Evolutionary conservation across 2,797 vertebrate species (phyloP).

Genomic region (Betta splendens): DNA sequence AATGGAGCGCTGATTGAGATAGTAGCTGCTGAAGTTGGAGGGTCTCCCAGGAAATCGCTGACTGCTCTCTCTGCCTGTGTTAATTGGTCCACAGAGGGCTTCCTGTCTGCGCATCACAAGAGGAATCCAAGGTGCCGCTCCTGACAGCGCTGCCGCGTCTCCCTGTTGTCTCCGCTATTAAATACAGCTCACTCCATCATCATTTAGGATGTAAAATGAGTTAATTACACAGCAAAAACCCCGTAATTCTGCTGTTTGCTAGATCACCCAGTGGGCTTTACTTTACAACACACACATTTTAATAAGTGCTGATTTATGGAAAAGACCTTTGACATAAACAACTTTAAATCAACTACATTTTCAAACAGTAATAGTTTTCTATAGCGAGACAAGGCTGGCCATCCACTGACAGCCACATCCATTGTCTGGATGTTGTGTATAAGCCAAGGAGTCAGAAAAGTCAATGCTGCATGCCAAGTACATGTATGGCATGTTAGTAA

Average conservation of each 20-base stretch:
- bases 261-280: not conserved
- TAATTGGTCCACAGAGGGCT: slow-evolving; percentile 85
- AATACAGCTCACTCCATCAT: slow-evolving; percentile 44
- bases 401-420: slow-evolving; percentile 35
- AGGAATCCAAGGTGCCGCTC: slow-evolving; percentile 72
- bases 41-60: slow-evolving; percentile 85
- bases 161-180: slow-evolving; percentile 36
- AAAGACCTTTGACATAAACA: not conserved
- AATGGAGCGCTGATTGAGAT: slow-evolving; percentile 81
- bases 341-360: slow-evolving; percentile 9
- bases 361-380: slow-evolving; percentile 3
- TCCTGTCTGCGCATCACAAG: slow-evolving; percentile 78
- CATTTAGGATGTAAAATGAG: slow-evolving; percentile 14
- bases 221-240: slow-evolving; percentile 16
- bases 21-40: slow-evolving; percentile 76
- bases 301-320: not conserved
- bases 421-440: slow-evolving; percentile 62
- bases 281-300: slow-evolving; percentile 1
- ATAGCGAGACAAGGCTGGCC: not conserved
- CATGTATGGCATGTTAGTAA: slow-evolving; percentile 84
- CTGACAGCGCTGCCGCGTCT: slow-evolving; percentile 50
- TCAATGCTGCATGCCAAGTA: slow-evolving; percentile 81
- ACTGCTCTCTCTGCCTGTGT: slow-evolving; percentile 77
- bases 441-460: slow-evolving; percentile 69
- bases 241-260: not conserved